A percentile compares a stretch with the other conserved stretches of the same genome.
These are phyloP conservation scores for Pavo muticus DNA, from an alignment of 2,113 vertebrate species.

Conservation along the genomic window DNA sequence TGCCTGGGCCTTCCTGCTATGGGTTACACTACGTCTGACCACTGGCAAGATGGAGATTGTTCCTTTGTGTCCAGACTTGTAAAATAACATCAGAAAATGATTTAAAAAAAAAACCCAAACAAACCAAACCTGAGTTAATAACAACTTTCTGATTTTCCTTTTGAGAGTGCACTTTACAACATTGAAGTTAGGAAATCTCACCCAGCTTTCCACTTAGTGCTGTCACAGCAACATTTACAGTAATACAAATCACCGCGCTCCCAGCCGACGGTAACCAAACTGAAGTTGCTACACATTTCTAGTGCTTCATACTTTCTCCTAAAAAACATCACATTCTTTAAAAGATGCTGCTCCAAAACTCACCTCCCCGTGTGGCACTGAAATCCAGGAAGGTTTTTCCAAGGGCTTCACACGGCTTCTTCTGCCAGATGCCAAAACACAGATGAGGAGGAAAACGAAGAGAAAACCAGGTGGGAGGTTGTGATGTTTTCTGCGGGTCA, in stretches of 20 bases:
- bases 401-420: neutral
- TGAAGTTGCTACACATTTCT: neutral
- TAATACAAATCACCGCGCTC: neutral
- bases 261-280: neutral
- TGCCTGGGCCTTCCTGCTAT: neutral
- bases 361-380: constrained; percentile 23
- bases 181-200: neutral
- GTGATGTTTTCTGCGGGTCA: neutral
- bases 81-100: neutral
- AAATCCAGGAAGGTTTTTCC: neutral
- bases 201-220: neutral
- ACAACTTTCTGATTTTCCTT: neutral
- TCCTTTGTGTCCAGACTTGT: neutral
- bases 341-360: constrained; percentile 45
- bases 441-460: neutral
- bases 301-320: neutral
- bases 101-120: neutral
- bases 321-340: neutral
- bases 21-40: neutral
- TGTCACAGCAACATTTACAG: neutral
- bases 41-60: neutral
- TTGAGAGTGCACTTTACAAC: neutral
- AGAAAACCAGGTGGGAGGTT: neutral
- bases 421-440: neutral
- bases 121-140: neutral